Percentiles rank a stretch among this genome's conserved stretches.
These are phyloP conservation scores for Pachyramphus minor DNA, from an alignment of 2,113 vertebrate genomes.

Conservation along the genomic window DNA sequence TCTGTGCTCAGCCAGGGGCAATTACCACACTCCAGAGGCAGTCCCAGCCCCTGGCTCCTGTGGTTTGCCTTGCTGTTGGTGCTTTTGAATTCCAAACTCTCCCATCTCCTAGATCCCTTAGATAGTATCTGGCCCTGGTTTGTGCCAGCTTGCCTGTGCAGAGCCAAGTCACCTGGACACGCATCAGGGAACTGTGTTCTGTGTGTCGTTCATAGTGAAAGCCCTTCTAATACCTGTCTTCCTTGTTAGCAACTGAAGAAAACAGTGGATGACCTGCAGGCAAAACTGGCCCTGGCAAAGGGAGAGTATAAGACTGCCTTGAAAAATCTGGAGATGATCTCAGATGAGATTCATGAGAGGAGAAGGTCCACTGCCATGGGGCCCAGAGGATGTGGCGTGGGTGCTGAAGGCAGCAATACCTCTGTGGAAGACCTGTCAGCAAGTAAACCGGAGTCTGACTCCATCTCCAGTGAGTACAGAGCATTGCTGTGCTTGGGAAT, in stretches of 20 bases:
- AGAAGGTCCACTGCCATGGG: conserved; percentile 85
- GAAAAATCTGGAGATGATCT: conserved; percentile 95
- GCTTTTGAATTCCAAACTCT: neutral
- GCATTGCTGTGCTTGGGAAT: accelerated
- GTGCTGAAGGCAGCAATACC: conserved; percentile 81
- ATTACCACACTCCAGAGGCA: neutral
- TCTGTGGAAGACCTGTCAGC: conserved; percentile 76
- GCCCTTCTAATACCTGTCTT: neutral
- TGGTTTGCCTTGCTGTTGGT: neutral
- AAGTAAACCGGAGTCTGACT: conserved; percentile 82
- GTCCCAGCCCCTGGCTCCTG: accelerated
- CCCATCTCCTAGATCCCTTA: no score
- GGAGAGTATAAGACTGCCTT: conserved; percentile 91
- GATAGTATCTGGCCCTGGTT: neutral
- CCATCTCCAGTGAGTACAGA: conserved; percentile 85
- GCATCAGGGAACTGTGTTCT: accelerated
- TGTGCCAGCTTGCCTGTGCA: neutral
- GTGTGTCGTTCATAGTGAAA: accelerated
- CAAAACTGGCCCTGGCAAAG: conserved; percentile 87
- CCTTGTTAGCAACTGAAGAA: conserved; percentile 89
- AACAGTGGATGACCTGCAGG: conserved; percentile 91
- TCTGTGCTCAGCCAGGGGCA: neutral
- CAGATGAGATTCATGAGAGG: conserved; percentile 93
- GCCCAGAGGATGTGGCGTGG: conserved; percentile 87
- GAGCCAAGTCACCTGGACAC: no score